phyloP scores from a whole-genome alignment of 2,888 invertebrate genomes.

The Arctia plantaginis region DNA sequence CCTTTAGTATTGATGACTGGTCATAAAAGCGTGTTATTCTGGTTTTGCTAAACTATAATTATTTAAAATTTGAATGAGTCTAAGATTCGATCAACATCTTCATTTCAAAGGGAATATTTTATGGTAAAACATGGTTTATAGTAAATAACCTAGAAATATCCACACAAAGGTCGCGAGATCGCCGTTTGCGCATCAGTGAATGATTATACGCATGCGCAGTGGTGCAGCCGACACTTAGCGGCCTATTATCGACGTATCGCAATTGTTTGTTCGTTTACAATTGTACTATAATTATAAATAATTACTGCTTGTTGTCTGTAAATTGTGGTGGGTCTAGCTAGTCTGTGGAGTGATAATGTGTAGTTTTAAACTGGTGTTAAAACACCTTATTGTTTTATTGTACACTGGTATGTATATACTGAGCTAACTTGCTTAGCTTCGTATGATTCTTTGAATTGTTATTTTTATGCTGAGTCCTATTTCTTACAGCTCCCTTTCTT shows the following conservation, averaged over 20 bases:
- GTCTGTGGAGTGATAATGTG: constrained; percentile 23
- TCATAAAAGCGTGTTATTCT: too few relatives aligned
- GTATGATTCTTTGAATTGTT: background rate
- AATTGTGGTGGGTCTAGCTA: constrained; percentile 34
- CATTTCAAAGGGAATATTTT: background rate
- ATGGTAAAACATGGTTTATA: background rate
- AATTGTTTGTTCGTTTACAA: constrained; percentile 59
- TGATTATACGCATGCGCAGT: constrained; percentile 52
- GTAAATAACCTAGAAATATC: constrained; percentile 43
- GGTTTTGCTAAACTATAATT: too few relatives aligned
- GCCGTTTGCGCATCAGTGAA: constrained; percentile 50
- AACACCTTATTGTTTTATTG: too few relatives aligned
- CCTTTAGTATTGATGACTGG: too few relatives aligned
- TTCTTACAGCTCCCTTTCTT: background rate
- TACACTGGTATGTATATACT: background rate
- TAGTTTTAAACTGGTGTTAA: constrained; percentile 7
- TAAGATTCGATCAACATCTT: background rate
- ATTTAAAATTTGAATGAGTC: background rate
- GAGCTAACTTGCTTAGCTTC: background rate
- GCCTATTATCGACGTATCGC: constrained; percentile 62
- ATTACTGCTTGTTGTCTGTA: constrained; percentile 44
- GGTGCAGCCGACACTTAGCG: constrained; percentile 56
- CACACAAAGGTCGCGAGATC: constrained; percentile 40
- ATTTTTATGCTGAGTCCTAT: background rate
- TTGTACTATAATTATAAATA: constrained; percentile 55